Evolutionary conservation across 1,140 invertebrate species (phyloP), one percentile per base, ranked within the genome.

Genomic region (Antheraea pernyi): DNA sequence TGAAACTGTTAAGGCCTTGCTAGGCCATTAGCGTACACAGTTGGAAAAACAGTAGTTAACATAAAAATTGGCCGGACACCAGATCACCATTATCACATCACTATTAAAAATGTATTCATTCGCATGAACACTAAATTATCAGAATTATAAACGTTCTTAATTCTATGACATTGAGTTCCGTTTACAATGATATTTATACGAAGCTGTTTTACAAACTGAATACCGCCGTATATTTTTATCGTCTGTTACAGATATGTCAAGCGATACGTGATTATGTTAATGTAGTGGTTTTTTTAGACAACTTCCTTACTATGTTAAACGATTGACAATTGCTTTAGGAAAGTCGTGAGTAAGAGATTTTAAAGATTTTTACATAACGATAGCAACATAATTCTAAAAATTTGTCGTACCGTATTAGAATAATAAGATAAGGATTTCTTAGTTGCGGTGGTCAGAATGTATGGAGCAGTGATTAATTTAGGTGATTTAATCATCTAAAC

Each of bases 201-300:
- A 53, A 53, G 2, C 46, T 16, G 46, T 53, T 53, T 42, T 53
- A 53, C 16, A 53, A 53, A 53, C 46, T 13, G 46, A 16, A 53
- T 53, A 53, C 5, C 5, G 13, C 2, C 5, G 13, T 22, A 37
- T 36, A 63, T 63, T 37, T 30, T 22, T 10, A 53, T 63, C 13
- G 59, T 61, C 59, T 61, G 59, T 42, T 48, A 62, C 69, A 59
- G 68, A 73, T 73, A 65, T 62, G 61, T 70, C 69, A 67, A 67
- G 46, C 18, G 65, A 71, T 71, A 70, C 13, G 18, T 46, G 18
- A 10, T 6, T 70, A 46, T 60, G 36, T 71, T 71, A 46, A 65
- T 67, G 39, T 11, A 42, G 59, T 59, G 13, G 39, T 71, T 42
- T 66, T 66, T 66, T 70, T 59, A 16, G 19, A 70, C 36, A 22